These are phyloP conservation scores for Stratiolaelaps scimitus DNA, from an alignment of 1,140 invertebrate species.

Conservation along the genomic window DNA sequence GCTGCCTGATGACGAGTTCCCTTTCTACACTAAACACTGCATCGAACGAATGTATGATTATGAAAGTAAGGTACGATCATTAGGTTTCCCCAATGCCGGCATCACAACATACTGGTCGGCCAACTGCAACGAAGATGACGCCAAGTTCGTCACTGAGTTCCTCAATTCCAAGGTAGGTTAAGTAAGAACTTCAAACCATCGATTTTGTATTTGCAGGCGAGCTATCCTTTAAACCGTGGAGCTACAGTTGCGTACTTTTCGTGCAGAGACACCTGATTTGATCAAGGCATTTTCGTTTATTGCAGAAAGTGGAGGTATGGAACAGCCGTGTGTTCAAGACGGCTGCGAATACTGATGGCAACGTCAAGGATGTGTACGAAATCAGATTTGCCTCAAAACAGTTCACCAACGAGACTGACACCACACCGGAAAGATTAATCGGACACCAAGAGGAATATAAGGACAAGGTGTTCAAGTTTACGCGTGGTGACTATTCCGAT, in stretches of 20 bases:
- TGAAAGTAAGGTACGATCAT: slow-evolving; percentile 55
- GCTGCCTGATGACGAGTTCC: slow-evolving; percentile 52
- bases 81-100: slow-evolving; percentile 48
- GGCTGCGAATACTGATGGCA: slow-evolving; percentile 43
- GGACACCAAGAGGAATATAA: slow-evolving; percentile 46
- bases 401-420: slow-evolving; percentile 55
- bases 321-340: slow-evolving; percentile 79
- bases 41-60: slow-evolving; percentile 54
- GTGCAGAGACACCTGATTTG: slow-evolving; percentile 25
- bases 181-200: slow-evolving; percentile 33
- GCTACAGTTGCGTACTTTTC: neutral
- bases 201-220: slow-evolving; percentile 24
- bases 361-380: slow-evolving; percentile 41
- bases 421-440: slow-evolving; percentile 44
- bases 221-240: no score
- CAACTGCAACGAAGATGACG: slow-evolving; percentile 72
- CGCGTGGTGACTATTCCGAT: slow-evolving; percentile 70
- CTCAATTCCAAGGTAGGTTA: slow-evolving; percentile 58
- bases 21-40: slow-evolving; percentile 50
- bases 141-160: slow-evolving; percentile 67
- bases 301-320: slow-evolving; percentile 63
- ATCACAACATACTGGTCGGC: slow-evolving; percentile 81
- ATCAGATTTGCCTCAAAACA: slow-evolving; percentile 41
- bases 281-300: slow-evolving; percentile 13
- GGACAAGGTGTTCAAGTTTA: slow-evolving; percentile 57